Percentiles rank a stretch among this genome's conserved stretches.
Conservation (phyloP, 2,888 invertebrate genomes). For the Stenoptilia bipunctidactyla region DNA sequence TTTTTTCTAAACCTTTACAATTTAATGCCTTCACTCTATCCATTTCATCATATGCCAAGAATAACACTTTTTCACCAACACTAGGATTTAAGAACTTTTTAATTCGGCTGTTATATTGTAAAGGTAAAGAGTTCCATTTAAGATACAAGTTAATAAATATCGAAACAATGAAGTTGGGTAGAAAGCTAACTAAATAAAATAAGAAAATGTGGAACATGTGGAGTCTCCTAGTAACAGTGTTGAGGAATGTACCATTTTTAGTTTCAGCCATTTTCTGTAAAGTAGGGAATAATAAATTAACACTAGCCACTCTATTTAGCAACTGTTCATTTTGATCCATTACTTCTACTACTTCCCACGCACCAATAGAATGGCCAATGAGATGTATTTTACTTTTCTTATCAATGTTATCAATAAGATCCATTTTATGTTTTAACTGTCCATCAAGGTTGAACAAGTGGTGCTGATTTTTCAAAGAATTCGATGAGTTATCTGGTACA, state of each 20-base stretch:
- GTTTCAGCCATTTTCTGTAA: slow-evolving; percentile 85
- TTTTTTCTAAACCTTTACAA: slow-evolving; percentile 70
- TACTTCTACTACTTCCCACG: slow-evolving; percentile 84
- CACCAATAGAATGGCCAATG: slow-evolving; percentile 93
- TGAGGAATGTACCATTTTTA: slow-evolving; percentile 80
- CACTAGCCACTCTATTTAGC: slow-evolving; percentile 67
- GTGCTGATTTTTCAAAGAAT: slow-evolving; percentile 63
- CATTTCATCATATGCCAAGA: slow-evolving; percentile 86
- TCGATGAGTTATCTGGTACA: slow-evolving; percentile 53
- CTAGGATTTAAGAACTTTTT: slow-evolving; percentile 70
- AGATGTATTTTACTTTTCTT: slow-evolving; percentile 80
- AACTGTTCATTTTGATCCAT: slow-evolving; percentile 71
- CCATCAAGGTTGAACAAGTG: slow-evolving; percentile 80
- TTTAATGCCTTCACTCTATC: slow-evolving; percentile 78
- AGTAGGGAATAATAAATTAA: slow-evolving; percentile 88
- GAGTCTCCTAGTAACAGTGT: slow-evolving; percentile 63
- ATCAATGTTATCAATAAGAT: slow-evolving; percentile 82
- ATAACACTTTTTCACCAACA: slow-evolving; percentile 75
- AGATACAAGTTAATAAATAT: slow-evolving; percentile 71
- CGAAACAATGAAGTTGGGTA: slow-evolving; percentile 67
- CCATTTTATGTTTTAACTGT: slow-evolving; percentile 84
- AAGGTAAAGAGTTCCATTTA: slow-evolving; percentile 59
- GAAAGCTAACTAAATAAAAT: slow-evolving; percentile 42
- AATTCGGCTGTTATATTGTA: slow-evolving; percentile 55
- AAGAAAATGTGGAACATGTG: slow-evolving; percentile 34